Percentiles rank a stretch among this genome's conserved stretches.
These are phyloP conservation scores for Pangasius macronema DNA, from an alignment of 2,797 vertebrate species.

Conservation along the genomic window DNA sequence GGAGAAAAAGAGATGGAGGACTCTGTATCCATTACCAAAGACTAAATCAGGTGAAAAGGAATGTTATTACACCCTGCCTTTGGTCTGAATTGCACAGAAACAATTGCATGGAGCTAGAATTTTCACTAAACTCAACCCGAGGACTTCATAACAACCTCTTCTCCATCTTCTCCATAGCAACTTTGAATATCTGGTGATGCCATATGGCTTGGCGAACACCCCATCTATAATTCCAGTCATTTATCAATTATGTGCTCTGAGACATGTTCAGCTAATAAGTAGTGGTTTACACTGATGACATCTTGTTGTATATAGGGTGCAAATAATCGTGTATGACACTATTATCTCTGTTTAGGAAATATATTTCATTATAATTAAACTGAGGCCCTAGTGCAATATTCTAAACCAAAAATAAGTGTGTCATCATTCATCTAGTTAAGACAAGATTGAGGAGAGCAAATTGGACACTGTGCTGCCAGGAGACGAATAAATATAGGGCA, in stretches of 20 bases:
- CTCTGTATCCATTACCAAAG: background rate
- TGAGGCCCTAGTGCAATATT: background rate
- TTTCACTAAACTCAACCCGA: background rate
- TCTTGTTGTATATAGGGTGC: background rate
- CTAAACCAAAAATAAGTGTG: slow-evolving; percentile 7
- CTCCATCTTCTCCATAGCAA: background rate
- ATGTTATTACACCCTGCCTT: background rate
- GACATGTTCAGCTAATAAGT: background rate
- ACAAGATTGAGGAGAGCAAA: slow-evolving; percentile 5
- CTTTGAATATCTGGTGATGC: background rate
- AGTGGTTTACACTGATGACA: background rate
- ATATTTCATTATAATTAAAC: slow-evolving; percentile 12
- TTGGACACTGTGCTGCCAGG: background rate
- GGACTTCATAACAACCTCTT: too few relatives aligned
- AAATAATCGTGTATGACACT: background rate
- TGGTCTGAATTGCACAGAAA: background rate
- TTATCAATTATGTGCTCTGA: background rate
- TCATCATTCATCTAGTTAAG: slow-evolving; percentile 23
- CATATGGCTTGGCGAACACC: background rate
- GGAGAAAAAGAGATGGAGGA: background rate
- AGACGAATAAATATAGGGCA: slow-evolving; percentile 23
- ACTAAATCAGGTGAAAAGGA: background rate
- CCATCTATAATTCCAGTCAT: background rate
- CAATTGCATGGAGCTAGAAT: background rate
- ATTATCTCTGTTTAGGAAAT: slow-evolving; percentile 7